These are phyloP conservation scores for Trematomus loennbergii DNA, from an alignment of 2,113 vertebrate genomes.

Conservation along the genomic window DNA sequence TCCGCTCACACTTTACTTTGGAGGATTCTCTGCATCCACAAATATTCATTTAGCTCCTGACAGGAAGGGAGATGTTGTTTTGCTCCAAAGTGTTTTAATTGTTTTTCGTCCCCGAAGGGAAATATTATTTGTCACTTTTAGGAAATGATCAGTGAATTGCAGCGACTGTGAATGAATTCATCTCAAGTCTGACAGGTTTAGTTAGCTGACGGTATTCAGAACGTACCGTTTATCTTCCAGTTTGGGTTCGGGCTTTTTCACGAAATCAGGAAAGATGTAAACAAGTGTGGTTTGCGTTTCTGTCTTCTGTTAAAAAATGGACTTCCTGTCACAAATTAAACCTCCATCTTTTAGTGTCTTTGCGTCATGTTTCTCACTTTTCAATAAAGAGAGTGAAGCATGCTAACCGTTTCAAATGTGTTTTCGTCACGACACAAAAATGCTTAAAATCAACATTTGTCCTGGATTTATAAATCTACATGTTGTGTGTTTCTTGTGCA, in stretches of 20 bases:
- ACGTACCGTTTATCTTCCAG: too few relatives aligned
- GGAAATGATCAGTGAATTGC: constrained; percentile 41
- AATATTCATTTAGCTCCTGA: constrained; percentile 63
- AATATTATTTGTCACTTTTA: constrained; percentile 54
- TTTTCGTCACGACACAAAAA: neutral
- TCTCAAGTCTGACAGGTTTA: too few relatives aligned
- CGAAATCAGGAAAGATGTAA: too few relatives aligned
- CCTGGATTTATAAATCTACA: neutral
- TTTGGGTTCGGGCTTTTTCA: too few relatives aligned
- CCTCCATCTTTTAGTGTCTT: too few relatives aligned
- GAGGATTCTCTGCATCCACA: constrained; percentile 39
- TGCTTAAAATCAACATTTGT: neutral
- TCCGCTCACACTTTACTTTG: neutral
- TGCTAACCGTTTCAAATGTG: neutral
- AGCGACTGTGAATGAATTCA: too few relatives aligned
- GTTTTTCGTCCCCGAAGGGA: constrained; percentile 27
- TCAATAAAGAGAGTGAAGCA: too few relatives aligned
- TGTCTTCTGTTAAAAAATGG: too few relatives aligned
- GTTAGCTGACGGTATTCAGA: too few relatives aligned
- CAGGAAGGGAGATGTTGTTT: constrained; percentile 35
- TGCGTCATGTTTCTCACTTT: too few relatives aligned
- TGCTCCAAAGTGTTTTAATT: constrained; percentile 37
- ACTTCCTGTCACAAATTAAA: too few relatives aligned
- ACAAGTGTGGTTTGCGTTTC: too few relatives aligned
- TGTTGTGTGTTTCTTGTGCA: neutral